Percentiles rank a stretch among this genome's conserved stretches.
Conservation (phyloP, 1,140 invertebrate genomes). For the Zophobas morio region DNA sequence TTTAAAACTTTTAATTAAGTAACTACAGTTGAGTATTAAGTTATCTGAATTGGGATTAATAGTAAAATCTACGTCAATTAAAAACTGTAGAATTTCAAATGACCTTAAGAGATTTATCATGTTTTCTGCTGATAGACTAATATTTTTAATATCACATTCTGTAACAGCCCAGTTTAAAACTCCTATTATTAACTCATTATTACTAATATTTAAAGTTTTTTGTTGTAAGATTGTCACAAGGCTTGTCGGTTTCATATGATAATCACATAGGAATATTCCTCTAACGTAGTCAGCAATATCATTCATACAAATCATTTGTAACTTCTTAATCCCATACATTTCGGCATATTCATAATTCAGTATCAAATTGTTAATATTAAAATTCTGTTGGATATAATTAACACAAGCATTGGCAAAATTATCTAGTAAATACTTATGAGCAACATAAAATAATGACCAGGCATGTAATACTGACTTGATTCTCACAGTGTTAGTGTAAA, state of each 20-base stretch:
- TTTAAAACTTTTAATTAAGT: conserved; percentile 10
- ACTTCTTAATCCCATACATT: conserved; percentile 69
- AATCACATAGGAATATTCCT: conserved; percentile 68
- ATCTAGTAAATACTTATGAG: conserved; percentile 72
- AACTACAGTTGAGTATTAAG: background rate
- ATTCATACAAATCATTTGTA: conserved; percentile 67
- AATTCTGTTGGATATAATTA: conserved; percentile 68
- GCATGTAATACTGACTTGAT: conserved; percentile 70
- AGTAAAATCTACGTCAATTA: conserved; percentile 2
- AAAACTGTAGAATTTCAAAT: conserved; percentile 59
- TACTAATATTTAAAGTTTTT: conserved; percentile 68
- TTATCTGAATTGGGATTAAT: conserved; percentile 3
- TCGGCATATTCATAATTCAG: conserved; percentile 72
- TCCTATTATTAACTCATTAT: conserved; percentile 69
- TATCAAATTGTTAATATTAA: conserved; percentile 71
- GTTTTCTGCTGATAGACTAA: conserved; percentile 65
- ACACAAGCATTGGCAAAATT: conserved; percentile 70
- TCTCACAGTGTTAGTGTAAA: conserved; percentile 71
- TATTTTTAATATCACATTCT: conserved; percentile 68
- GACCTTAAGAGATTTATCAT: conserved; percentile 67
- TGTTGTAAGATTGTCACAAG: conserved; percentile 68
- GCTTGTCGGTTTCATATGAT: conserved; percentile 68
- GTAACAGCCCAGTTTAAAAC: conserved; percentile 70
- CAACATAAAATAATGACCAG: conserved; percentile 72
- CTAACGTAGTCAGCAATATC: conserved; percentile 69